Evolutionary conservation across 1,140 invertebrate genomes (phyloP).

Genomic region (Aculops lycopersici): DNA sequence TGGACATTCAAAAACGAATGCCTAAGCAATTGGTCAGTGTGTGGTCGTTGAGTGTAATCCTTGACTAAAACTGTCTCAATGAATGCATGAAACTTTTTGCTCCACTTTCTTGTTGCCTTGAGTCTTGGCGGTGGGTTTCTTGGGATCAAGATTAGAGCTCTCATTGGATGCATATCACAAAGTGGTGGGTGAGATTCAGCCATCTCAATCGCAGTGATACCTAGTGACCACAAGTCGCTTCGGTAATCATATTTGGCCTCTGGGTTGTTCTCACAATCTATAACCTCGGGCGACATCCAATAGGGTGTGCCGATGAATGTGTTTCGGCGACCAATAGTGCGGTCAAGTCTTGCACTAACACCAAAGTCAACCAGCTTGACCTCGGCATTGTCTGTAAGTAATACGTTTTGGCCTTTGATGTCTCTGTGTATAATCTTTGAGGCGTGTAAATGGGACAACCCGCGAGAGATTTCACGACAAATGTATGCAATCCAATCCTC

Average conservation of each 20-base stretch:
- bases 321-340: slow-evolving; percentile 88
- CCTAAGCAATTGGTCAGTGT: slow-evolving; percentile 85
- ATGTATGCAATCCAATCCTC: slow-evolving; percentile 99
- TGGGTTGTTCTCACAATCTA: slow-evolving; percentile 97
- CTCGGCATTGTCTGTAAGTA: slow-evolving; percentile 95
- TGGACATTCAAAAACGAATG: slow-evolving; percentile 92
- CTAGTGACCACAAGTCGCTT: slow-evolving; percentile 10
- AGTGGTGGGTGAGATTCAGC: slow-evolving; percentile 74
- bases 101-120: slow-evolving; percentile 83
- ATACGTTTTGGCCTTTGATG: slow-evolving; percentile 98
- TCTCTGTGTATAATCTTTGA: slow-evolving; percentile 99
- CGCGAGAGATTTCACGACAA: slow-evolving; percentile 62
- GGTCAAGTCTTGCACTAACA: slow-evolving; percentile 89
- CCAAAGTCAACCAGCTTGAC: slow-evolving; percentile 99
- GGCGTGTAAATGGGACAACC: slow-evolving; percentile 79
- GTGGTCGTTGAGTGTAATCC: slow-evolving; percentile 87
- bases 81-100: slow-evolving; percentile 55
- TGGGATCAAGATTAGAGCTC: slow-evolving; percentile 88
- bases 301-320: slow-evolving; percentile 99
- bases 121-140: slow-evolving; percentile 79
- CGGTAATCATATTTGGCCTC: slow-evolving; percentile 98
- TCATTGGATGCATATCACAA: slow-evolving; percentile 93
- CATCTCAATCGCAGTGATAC: slow-evolving; percentile 94
- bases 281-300: slow-evolving; percentile 68
- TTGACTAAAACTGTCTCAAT: slow-evolving; percentile 67